Evolutionary conservation across 2,113 vertebrate genomes (phyloP).

Genomic region (Perca schrenkii): DNA sequence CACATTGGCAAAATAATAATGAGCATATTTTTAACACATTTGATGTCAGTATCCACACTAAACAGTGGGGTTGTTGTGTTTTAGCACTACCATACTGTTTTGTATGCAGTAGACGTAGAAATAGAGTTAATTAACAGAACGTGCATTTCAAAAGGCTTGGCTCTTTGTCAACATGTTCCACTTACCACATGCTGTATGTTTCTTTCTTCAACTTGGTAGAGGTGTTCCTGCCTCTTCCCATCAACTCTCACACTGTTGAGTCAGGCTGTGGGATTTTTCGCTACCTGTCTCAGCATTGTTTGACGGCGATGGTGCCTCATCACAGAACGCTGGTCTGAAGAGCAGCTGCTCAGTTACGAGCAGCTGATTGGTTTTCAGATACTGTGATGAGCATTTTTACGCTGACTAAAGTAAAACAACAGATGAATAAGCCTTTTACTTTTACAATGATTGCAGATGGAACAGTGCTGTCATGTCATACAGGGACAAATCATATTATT

Average conservation of each 20-base stretch:
- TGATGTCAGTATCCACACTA: background rate
- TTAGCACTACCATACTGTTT: background rate
- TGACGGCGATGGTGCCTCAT: background rate
- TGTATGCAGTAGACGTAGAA: background rate
- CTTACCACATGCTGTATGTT: background rate
- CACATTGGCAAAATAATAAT: background rate
- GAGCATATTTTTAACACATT: background rate
- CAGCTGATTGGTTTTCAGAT: background rate
- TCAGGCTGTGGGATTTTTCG: slow-evolving; percentile 57
- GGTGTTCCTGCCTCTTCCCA: slow-evolving; percentile 1
- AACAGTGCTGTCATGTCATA: background rate
- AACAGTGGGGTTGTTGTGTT: background rate
- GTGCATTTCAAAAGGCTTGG: background rate
- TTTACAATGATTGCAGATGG: background rate
- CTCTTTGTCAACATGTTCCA: background rate
- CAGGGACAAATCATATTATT: background rate
- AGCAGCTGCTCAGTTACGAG: slow-evolving; percentile 6
- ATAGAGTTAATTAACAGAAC: background rate
- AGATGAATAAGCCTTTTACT: background rate
- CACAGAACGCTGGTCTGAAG: background rate
- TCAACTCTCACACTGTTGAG: slow-evolving; percentile 6
- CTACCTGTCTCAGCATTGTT: slow-evolving; percentile 46
- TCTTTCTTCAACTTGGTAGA: slow-evolving; percentile 13
- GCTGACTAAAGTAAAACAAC: slow-evolving; percentile 4
- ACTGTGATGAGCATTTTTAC: slow-evolving; percentile 10